phyloP scores from a whole-genome alignment of 2,113 vertebrate genomes.

The Anhinga anhinga region DNA sequence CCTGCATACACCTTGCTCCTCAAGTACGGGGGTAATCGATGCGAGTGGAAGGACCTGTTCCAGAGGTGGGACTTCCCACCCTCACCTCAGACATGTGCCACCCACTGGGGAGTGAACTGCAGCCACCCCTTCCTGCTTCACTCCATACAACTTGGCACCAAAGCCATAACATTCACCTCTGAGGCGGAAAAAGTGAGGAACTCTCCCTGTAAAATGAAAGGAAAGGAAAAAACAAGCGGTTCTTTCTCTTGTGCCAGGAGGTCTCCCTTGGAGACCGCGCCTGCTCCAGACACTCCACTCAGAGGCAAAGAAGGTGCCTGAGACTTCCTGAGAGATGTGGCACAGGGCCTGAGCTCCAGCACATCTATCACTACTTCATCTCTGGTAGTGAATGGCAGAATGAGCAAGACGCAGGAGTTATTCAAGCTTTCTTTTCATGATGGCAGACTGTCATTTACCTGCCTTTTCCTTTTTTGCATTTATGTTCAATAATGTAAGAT shows the following conservation, averaged over 20 bases:
- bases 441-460: background rate
- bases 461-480: background rate
- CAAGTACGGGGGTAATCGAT: background rate
- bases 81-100: background rate
- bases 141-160: background rate
- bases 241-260: background rate
- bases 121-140: background rate
- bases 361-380: background rate
- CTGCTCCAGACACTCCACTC: background rate
- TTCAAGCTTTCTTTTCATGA: background rate
- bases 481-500: background rate
- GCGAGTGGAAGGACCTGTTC: background rate
- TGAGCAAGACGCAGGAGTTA: background rate
- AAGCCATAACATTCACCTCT: background rate
- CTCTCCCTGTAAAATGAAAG: background rate
- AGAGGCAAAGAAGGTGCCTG: background rate
- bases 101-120: background rate
- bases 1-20: background rate
- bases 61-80: background rate
- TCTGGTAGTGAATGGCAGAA: background rate
- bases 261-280: background rate
- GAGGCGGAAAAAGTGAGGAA: background rate
- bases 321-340: background rate
- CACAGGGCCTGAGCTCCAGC: accelerated
- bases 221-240: accelerated